Evolutionary conservation across 2,888 invertebrate species (phyloP).

Genomic region (Cerastis leucographa): DNA sequence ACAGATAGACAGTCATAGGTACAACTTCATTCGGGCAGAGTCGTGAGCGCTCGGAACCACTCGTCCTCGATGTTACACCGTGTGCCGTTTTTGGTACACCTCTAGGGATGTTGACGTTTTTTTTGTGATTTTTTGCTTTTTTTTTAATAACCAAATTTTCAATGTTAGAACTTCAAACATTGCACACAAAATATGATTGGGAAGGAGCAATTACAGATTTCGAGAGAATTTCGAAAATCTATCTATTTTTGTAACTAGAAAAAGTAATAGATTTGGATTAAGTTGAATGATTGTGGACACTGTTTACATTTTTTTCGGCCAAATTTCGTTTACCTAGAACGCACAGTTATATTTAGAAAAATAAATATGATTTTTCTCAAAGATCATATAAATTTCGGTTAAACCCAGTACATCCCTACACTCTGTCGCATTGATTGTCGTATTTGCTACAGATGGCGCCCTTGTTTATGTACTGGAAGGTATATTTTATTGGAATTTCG

Average conservation of each 20-base stretch:
- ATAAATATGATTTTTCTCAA: background rate
- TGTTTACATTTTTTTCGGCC: background rate
- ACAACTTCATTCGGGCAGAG: constrained; percentile 81
- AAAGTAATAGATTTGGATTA: background rate
- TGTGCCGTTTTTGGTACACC: constrained; percentile 64
- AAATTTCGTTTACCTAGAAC: background rate
- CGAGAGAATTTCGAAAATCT: background rate
- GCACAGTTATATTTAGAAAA: background rate
- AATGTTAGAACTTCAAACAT: rapidly evolving
- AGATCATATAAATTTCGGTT: constrained; percentile 3
- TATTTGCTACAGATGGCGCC: constrained; percentile 75
- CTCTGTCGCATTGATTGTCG: constrained; percentile 72
- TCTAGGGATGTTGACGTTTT: constrained; percentile 61
- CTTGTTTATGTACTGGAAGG: constrained; percentile 80
- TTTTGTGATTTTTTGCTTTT: background rate
- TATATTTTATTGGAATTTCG: constrained; percentile 84
- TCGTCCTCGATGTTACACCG: constrained; percentile 68
- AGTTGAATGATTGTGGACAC: background rate
- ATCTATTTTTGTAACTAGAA: background rate
- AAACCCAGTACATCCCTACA: constrained; percentile 60
- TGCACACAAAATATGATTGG: no score
- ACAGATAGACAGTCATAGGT: constrained; percentile 69
- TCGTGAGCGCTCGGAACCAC: constrained; percentile 80
- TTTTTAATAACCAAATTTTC: background rate
- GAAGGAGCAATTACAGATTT: background rate